phyloP scores from a whole-genome alignment of 1,140 invertebrate species.

The Popillia japonica region DNA sequence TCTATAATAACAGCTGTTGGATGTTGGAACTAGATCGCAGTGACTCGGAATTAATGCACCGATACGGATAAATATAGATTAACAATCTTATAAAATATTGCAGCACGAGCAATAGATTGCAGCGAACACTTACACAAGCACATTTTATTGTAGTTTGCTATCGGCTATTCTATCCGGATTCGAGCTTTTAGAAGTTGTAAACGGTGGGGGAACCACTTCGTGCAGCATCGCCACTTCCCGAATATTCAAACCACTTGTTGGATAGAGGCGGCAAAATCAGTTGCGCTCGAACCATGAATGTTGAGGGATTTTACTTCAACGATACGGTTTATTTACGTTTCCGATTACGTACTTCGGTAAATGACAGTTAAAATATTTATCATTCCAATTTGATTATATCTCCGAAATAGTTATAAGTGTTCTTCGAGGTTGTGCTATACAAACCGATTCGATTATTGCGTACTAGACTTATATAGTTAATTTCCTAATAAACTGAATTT shows the following conservation, averaged over 20 bases:
- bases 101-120: constrained; percentile 26
- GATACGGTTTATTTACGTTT: neutral
- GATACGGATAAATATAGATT: constrained; percentile 25
- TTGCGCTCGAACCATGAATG: constrained; percentile 26
- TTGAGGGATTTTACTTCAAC: neutral
- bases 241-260: constrained; percentile 19
- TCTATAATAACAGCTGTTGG: neutral
- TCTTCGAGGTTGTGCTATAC: neutral
- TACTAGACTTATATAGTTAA: neutral
- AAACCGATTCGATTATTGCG: neutral
- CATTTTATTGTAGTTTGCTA: constrained; percentile 22
- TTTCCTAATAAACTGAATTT: constrained; percentile 3
- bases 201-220: constrained; percentile 26
- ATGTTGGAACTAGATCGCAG: constrained; percentile 5
- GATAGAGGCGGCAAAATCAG: constrained; percentile 32
- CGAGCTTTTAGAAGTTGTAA: neutral
- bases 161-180: constrained; percentile 31
- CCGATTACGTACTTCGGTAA: neutral
- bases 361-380: constrained; percentile 24
- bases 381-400: neutral
- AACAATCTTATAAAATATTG: constrained; percentile 22
- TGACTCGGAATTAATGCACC: constrained; percentile 7
- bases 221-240: neutral
- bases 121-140: neutral
- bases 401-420: neutral